Evolutionary conservation across 2,888 invertebrate genomes (phyloP).

Genomic region (Smittia sp.): DNA sequence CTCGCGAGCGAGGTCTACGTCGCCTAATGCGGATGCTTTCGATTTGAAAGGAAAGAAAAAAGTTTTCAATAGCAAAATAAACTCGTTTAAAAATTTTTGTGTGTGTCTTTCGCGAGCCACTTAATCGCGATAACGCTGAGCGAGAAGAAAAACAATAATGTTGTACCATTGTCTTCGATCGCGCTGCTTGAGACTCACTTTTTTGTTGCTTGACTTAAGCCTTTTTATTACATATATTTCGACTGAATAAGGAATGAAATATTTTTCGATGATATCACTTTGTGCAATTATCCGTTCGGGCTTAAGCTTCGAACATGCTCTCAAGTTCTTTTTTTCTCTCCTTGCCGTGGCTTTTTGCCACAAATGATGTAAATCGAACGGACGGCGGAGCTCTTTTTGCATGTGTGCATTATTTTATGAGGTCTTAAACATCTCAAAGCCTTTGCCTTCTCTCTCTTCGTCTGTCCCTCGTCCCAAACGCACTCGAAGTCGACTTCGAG

Average conservation of each 20-base stretch:
- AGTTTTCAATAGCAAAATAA: conserved; percentile 18
- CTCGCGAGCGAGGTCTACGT: background rate
- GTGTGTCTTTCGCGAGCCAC: conserved; percentile 21
- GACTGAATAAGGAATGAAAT: conserved; percentile 40
- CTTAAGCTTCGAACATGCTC: conserved; percentile 17
- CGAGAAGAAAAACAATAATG: conserved; percentile 35
- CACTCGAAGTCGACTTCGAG: background rate
- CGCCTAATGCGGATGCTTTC: background rate
- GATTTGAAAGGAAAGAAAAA: background rate
- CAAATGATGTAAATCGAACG: background rate
- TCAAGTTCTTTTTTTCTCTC: background rate
- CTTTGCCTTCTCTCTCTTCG: background rate
- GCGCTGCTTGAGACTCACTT: conserved; percentile 22
- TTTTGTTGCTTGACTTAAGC: background rate
- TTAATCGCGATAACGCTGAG: conserved; percentile 34
- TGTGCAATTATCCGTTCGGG: conserved; percentile 34
- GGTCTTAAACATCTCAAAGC: background rate
- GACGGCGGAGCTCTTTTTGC: background rate
- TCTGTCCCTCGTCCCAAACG: background rate
- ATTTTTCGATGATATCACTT: conserved; percentile 39
- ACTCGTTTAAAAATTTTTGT: conserved; percentile 28
- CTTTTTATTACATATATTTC: background rate
- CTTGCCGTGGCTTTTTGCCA: background rate
- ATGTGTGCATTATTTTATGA: conserved; percentile 25
- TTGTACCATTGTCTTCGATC: conserved; percentile 36